These are phyloP conservation scores for Misgurnus mizolepis DNA, from an alignment of 2,113 vertebrate genomes.

Conservation along the genomic window DNA sequence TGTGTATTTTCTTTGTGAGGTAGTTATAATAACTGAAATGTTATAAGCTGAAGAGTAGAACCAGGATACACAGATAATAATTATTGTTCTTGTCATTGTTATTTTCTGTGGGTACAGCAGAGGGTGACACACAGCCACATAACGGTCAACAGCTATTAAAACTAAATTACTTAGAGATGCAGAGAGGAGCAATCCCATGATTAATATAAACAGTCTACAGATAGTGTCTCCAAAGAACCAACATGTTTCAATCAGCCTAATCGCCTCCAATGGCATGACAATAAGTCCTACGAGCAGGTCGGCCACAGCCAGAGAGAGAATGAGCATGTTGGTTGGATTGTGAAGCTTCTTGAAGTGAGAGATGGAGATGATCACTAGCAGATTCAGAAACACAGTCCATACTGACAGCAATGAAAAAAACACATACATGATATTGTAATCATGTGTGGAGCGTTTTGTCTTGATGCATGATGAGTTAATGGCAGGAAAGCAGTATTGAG, in stretches of 20 bases:
- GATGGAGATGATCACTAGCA: conserved; percentile 44
- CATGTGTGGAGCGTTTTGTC: background rate
- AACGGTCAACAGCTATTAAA: too few species aligned
- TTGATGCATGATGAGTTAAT: conserved; percentile 3
- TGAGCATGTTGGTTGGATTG: too few species aligned
- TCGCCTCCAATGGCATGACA: too few species aligned
- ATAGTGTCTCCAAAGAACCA: too few species aligned
- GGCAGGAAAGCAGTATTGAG: conserved; percentile 19
- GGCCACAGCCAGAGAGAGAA: too few species aligned
- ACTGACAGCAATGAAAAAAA: conserved; percentile 9
- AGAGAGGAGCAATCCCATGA: too few species aligned
- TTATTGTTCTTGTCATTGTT: conserved; percentile 35
- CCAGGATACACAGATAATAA: conserved; percentile 57
- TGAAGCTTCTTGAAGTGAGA: conserved; percentile 68
- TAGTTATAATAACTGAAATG: background rate
- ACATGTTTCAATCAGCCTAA: too few species aligned
- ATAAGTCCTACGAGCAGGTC: too few species aligned
- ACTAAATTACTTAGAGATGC: too few species aligned
- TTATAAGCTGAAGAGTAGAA: conserved; percentile 18
- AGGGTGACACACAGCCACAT: too few species aligned
- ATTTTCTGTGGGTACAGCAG: too few species aligned
- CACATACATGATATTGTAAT: background rate
- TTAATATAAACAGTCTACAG: too few species aligned
- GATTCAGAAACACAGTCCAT: conserved; percentile 26
- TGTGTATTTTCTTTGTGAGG: background rate